Conservation (phyloP, 2,888 invertebrate species). For the Caradrina clavipalpis region DNA sequence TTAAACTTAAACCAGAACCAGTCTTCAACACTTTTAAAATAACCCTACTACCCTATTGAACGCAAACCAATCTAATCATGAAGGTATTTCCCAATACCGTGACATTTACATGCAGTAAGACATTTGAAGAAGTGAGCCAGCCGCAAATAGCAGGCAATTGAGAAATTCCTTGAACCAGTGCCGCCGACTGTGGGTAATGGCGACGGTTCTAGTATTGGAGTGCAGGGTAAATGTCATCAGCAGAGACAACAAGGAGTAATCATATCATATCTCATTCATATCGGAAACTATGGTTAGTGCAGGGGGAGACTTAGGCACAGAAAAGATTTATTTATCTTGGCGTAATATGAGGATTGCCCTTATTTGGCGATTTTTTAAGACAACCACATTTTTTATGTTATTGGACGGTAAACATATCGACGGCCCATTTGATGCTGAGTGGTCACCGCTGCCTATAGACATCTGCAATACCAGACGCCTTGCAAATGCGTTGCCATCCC, state of each 20-base stretch:
- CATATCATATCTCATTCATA: constrained; percentile 62
- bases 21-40: too few relatives aligned
- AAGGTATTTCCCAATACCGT: constrained; percentile 42
- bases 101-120: constrained; percentile 40
- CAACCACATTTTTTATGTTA: too few relatives aligned
- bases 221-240: constrained; percentile 62
- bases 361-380: too few relatives aligned
- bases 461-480: too few relatives aligned
- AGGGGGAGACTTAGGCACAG: constrained; percentile 23
- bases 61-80: constrained; percentile 13
- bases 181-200: constrained; percentile 26
- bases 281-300: constrained; percentile 28
- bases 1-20: too few relatives aligned
- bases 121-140: constrained; percentile 43
- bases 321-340: neutral
- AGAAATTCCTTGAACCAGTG: constrained; percentile 56
- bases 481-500: too few relatives aligned
- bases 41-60: constrained; percentile 19
- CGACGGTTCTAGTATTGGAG: constrained; percentile 12
- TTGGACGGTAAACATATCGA: too few relatives aligned
- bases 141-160: constrained; percentile 50
- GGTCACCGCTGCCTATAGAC: too few relatives aligned
- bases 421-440: too few relatives aligned
- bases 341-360: too few relatives aligned
- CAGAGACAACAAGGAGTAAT: constrained; percentile 61